Evolutionary conservation across 2,888 invertebrate genomes (phyloP), one percentile per base, ranked within the genome.

Genomic region (Volucella zonaria): DNA sequence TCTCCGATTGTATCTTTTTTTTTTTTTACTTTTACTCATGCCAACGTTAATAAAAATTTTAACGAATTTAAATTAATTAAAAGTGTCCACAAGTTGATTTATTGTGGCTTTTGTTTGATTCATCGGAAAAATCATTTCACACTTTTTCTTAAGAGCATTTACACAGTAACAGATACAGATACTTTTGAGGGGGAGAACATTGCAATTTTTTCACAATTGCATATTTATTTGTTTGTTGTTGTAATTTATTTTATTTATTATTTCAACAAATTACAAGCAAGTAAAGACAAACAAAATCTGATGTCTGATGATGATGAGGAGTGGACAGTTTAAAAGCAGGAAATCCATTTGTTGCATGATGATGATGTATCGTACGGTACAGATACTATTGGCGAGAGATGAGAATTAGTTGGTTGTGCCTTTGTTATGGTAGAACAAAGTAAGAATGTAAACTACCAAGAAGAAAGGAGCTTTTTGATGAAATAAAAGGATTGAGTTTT

Each of bases 271-370:
- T 58, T 49, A 59, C 31, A 31, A 31, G 31, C 31, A 31, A 59
- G 43, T 71, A 71, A 61, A 51, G 43, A 52, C 51, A 54, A 10
- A 8, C 6, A 31, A 31, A 31, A 31, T 31, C 31, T 31, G 31
- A 31, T 31, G 2, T n/a, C 18, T 49, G 14, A 11, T 40, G 42
- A 10, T n/a, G 14, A 11, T 42, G 14, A 8, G n/a, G 23, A 38
- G 58, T 14, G 15, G 73, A 64, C 73, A 73, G n/a, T 59, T 64
- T 73, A 52, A 78, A 78, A 78, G 64, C 64, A 78, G 73, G 58
- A 78, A 78, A 43, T 58, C 58, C 31, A 59, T 67, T 67, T 15
- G 42, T 45, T 45, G 23, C 3, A 3, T 15, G 3, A 1, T 8
- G 14, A 23, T 71, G 59, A 71, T 70, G 56, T 23, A 58, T 70